Evolutionary conservation across 2,113 vertebrate genomes (phyloP).

Genomic region (Plecturocebus donacophilus): DNA sequence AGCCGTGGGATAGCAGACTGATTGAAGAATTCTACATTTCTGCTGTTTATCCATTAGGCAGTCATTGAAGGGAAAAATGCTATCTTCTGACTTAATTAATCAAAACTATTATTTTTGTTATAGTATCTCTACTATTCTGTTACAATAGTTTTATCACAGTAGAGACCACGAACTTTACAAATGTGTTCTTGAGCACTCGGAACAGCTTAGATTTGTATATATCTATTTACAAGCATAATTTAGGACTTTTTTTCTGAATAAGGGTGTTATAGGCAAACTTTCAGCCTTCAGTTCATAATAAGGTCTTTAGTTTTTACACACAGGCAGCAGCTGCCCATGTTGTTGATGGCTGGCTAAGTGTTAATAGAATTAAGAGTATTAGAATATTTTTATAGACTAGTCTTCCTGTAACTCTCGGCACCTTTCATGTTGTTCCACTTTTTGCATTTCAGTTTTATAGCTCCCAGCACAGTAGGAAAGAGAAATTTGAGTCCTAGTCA

Average conservation of each 20-base stretch:
- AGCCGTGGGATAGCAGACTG: neutral
- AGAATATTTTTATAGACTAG: neutral
- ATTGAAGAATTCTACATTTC: neutral
- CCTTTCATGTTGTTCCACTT: neutral
- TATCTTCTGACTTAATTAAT: neutral
- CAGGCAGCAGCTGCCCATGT: neutral
- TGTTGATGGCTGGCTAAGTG: neutral
- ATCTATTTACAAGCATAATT: neutral
- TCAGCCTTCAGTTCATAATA: neutral
- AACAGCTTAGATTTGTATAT: neutral
- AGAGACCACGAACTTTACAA: neutral
- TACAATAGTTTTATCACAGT: neutral
- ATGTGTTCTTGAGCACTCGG: neutral
- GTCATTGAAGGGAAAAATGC: neutral
- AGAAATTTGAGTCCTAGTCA: constrained; percentile 91
- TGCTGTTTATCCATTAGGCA: neutral
- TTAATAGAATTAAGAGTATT: neutral
- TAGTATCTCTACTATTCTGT: neutral
- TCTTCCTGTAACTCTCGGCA: neutral
- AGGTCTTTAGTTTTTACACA: neutral
- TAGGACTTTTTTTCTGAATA: neutral
- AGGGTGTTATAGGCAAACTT: neutral
- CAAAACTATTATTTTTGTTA: neutral
- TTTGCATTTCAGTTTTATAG: constrained; percentile 78
- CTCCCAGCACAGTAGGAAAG: constrained; percentile 82